Evolutionary conservation across 2,113 vertebrate species (phyloP).

Genomic region (Paratilapia polleni): DNA sequence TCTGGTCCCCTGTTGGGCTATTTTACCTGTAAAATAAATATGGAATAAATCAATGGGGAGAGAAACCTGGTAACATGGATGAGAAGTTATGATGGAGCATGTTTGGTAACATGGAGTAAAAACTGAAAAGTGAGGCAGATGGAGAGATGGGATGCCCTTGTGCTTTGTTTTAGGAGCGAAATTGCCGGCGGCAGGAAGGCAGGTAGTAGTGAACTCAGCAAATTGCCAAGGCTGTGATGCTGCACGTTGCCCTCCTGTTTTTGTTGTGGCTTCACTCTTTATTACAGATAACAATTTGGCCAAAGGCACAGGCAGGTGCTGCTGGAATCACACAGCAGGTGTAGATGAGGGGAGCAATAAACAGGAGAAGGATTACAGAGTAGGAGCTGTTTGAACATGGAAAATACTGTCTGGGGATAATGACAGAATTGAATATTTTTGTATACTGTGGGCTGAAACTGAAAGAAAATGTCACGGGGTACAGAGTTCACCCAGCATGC

Average conservation of each 20-base stretch:
- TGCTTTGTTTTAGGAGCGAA: constrained; percentile 41
- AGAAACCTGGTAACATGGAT: not conserved
- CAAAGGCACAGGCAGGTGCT: constrained; percentile 59
- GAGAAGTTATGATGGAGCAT: not conserved
- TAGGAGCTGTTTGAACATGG: constrained; percentile 13
- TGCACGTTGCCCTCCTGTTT: constrained; percentile 43
- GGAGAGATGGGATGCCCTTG: constrained; percentile 36
- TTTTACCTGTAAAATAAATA: constrained; percentile 15
- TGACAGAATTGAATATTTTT: not conserved
- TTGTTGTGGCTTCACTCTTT: constrained; percentile 51
- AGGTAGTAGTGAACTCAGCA: constrained; percentile 39
- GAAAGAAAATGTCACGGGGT: not conserved
- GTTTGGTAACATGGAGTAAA: not conserved
- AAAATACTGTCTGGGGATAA: constrained; percentile 14
- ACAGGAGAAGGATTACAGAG: constrained; percentile 7
- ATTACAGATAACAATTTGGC: constrained; percentile 60
- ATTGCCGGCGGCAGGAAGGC: constrained; percentile 25
- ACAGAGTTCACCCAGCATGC: not conserved
- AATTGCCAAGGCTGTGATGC: constrained; percentile 33
- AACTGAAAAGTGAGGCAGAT: constrained; percentile 9
- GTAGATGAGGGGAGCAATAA: constrained; percentile 24
- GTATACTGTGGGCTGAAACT: not conserved
- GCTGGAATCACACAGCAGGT: constrained; percentile 52
- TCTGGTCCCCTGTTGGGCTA: not conserved
- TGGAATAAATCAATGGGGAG: not conserved